Base-by-base conservation (phyloP, 2,888 invertebrate genomes). In the Cactoblastis cactorum region DNA sequence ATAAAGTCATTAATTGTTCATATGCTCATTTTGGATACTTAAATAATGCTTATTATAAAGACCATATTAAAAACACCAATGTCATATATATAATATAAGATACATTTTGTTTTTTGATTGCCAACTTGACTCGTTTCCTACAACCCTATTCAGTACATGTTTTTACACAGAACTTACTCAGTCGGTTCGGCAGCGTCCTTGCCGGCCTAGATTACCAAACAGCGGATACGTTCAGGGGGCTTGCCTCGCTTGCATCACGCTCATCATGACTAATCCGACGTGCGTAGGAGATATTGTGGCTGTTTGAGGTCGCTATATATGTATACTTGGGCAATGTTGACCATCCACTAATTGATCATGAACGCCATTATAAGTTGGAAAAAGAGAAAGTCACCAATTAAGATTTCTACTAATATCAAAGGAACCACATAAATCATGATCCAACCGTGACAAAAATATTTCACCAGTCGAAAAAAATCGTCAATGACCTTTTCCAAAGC, bases 231-330 rank as follows among this genome's bases (percentile, higher is more conserved):
- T 57, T 61, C 62, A 64, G 66, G 72, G 71, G 77, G 76, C 74
- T 69, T 72, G 65, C 74, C 69, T 63, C 63, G 63, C 66, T 76
- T 73, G 71, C 69, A 67, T 58, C 62, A 60, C 55, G 67, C 67
- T 28, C 28, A 66, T 14, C 34, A 66, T 80, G 79, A 80, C 74
- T 80, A 77, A 80, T 67, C 59, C 57, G 67, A 67, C 58, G 63
- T 65, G 72, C 63, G 72, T 73, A 71, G 66, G 66, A 66, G 71
- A 61, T 57, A 64, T 67, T 69, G 71, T 76, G 78, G 78, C 70
- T 74, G 71, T 69, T 70, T 54, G 72, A 78, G 78, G 80, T 70
- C 74, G 69, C 56, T 65, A 61, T 67, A 67, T 69, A 68, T 66
- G 61, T 69, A 68, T 66, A 60, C 58, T 48, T 53, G 53, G 52